Conservation (phyloP, 2,797 vertebrate species). For the Pteropus rufus region DNA sequence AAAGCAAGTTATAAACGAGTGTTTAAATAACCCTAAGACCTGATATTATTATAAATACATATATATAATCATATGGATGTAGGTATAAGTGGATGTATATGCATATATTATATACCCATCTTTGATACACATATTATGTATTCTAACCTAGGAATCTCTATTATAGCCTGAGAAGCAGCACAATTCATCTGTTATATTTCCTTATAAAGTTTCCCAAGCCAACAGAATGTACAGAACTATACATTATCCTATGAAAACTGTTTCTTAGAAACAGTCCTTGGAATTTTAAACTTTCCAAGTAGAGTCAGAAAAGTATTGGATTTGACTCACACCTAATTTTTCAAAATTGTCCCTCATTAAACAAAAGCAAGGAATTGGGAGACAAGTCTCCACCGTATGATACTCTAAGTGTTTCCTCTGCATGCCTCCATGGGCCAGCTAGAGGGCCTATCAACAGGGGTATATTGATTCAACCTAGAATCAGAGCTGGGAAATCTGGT, state of each 20-base stretch:
- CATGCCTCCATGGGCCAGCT: rapidly evolving
- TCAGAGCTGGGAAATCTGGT: neutral
- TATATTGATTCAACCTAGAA: neutral
- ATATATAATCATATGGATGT: neutral
- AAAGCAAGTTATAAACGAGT: slow-evolving; percentile 80
- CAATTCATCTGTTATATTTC: slow-evolving; percentile 48
- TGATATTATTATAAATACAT: slow-evolving; percentile 62
- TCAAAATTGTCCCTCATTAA: neutral
- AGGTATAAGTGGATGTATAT: neutral
- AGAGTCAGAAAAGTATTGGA: neutral
- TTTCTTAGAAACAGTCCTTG: neutral
- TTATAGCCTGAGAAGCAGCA: neutral
- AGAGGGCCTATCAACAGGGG: neutral
- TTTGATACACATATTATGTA: neutral
- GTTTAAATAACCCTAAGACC: slow-evolving; percentile 78
- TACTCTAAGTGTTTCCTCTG: neutral
- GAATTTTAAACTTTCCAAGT: slow-evolving; percentile 43
- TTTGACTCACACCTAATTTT: neutral
- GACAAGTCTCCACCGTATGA: neutral
- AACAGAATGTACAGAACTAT: neutral
- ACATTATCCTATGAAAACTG: neutral
- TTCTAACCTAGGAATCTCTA: neutral
- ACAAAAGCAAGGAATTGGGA: neutral
- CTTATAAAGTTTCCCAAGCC: slow-evolving; percentile 32
- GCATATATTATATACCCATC: neutral